Evolutionary conservation across 2,888 invertebrate species (phyloP), one percentile per base, ranked within the genome.

Genomic region (Tolmerus cingulatus): DNA sequence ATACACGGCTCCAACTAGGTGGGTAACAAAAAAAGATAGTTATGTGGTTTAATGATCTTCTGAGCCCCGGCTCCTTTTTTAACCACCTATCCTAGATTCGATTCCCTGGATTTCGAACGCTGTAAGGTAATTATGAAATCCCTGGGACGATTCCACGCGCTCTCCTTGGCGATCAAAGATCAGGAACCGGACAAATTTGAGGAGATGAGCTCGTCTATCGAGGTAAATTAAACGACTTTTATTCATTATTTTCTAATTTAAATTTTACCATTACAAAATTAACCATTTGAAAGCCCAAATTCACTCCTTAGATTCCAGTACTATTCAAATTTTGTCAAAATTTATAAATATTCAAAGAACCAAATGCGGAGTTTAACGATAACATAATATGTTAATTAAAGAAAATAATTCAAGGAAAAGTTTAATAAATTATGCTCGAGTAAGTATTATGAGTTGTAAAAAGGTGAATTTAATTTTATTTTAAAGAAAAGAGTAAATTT

Each of bases 161-260:
- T 95, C 4, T 94, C 95, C 0, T 93, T 95, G 86, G 95, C 95
- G 0, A 93, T 95, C 90, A 94, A 92, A 90, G 94, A 94, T 87
- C 94, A 94, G 89, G 91, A 94, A 2, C 94, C 94, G 0, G 90
- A 93, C 5, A 91, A 92, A 77, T 95, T 94, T 89, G 91, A 93
- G 12, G 90, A 91, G 87, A 91, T 94, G 0, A 92, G 91, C 1
- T 91, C 91, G 0, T 88, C 90, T 0, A 76, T 94, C 0, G 92
- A 92, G 88, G 90, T 90, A 43, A 66, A 30, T 37, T 8, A 27
- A 34, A 81, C 9, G 1, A n/a, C 2, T 55, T 55, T 8, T 55
- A 46, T 46, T 14, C 16, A 46, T 46, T 43, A 12, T 43, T 9
- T 16, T 46, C 43, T 0, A 16, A 14, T 46, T 46, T 46, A 14